These are phyloP conservation scores for Papilio gigon DNA, from an alignment of 2,888 invertebrate genomes.

Conservation along the genomic window DNA sequence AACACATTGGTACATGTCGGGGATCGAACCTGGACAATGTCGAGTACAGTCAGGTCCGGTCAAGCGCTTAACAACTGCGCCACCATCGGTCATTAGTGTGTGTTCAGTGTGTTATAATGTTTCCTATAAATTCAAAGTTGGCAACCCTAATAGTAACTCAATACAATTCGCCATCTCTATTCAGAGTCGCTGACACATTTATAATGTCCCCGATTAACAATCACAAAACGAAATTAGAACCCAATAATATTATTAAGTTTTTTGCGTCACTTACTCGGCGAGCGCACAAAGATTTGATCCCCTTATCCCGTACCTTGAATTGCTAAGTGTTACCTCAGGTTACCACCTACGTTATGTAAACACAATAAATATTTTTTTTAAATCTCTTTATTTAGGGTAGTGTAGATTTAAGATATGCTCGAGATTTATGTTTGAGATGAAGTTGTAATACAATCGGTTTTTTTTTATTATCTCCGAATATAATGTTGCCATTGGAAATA, in stretches of 20 bases:
- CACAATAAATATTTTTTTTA: slow-evolving; percentile 79
- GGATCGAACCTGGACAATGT: too few species aligned
- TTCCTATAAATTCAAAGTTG: slow-evolving; percentile 11
- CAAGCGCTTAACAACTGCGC: too few species aligned
- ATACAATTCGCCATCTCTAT: slow-evolving; percentile 80
- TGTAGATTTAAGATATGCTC: slow-evolving; percentile 64
- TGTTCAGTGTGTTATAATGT: neutral
- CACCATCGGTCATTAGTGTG: too few species aligned
- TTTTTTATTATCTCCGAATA: neutral
- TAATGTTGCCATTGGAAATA: neutral
- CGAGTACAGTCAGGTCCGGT: too few species aligned
- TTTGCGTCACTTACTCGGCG: slow-evolving; percentile 49
- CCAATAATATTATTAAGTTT: slow-evolving; percentile 80
- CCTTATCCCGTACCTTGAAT: slow-evolving; percentile 64
- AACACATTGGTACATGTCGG: too few species aligned
- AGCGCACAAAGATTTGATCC: slow-evolving; percentile 53
- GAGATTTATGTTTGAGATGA: slow-evolving; percentile 58
- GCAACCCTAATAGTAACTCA: slow-evolving; percentile 59
- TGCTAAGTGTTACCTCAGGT: slow-evolving; percentile 64
- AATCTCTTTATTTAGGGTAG: slow-evolving; percentile 62
- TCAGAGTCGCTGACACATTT: slow-evolving; percentile 76
- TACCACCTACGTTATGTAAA: slow-evolving; percentile 82
- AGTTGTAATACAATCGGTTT: slow-evolving; percentile 12
- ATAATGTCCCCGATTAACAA: slow-evolving; percentile 77
- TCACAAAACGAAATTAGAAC: slow-evolving; percentile 80